These are phyloP conservation scores for Drosophila suzukii DNA, from an alignment of 1,140 invertebrate genomes.

Conservation along the genomic window DNA sequence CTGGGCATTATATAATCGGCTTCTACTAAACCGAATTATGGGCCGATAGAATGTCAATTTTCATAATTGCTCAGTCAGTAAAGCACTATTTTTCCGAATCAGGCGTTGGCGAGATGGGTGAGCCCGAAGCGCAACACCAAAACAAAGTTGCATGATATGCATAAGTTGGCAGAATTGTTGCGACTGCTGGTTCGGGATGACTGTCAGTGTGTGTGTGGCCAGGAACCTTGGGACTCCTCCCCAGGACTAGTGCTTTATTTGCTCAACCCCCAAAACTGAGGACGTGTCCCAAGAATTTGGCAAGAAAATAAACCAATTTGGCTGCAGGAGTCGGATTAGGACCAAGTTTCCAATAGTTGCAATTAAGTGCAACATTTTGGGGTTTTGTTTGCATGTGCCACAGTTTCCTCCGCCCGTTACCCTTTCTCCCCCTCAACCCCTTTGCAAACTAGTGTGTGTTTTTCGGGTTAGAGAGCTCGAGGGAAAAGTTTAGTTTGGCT, in stretches of 20 bases:
- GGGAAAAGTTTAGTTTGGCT: constrained; percentile 31
- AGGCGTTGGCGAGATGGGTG: background rate
- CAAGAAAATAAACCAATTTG: constrained; percentile 75
- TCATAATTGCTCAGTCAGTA: constrained; percentile 55
- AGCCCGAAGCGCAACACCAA: background rate
- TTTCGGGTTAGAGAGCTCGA: background rate
- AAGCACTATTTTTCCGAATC: background rate
- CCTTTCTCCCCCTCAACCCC: background rate
- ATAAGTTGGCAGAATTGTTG: constrained; percentile 43
- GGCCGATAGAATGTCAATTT: constrained; percentile 52
- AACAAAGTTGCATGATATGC: constrained; percentile 26
- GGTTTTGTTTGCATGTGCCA: constrained; percentile 64
- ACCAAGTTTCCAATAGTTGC: constrained; percentile 64
- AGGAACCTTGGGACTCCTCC: constrained; percentile 3
- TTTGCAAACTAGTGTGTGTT: background rate
- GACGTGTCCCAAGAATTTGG: constrained; percentile 43
- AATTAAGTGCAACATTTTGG: constrained; percentile 75
- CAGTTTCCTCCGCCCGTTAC: constrained; percentile 4
- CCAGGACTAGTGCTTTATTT: background rate
- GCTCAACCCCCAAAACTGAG: background rate
- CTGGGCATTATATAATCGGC: background rate
- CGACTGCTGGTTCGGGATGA: constrained; percentile 8
- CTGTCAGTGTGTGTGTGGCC: background rate
- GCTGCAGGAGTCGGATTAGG: constrained; percentile 31
- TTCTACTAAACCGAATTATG: constrained; percentile 28